A percentile compares a stretch with the other conserved stretches of the same genome.
These are phyloP conservation scores for Cygnus buccinator DNA, from an alignment of 2,113 vertebrate species.

Conservation along the genomic window DNA sequence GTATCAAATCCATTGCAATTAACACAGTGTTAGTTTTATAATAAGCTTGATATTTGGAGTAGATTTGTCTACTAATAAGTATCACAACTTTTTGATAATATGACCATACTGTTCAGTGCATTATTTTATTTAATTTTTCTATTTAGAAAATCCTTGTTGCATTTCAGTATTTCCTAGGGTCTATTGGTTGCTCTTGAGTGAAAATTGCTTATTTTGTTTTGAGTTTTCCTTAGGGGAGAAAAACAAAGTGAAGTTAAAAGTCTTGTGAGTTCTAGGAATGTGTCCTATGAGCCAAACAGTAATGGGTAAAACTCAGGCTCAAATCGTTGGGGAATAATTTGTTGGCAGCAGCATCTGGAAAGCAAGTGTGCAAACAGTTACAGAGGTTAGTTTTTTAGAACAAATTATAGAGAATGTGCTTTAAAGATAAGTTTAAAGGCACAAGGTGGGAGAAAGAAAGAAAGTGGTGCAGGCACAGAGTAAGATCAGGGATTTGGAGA, in stretches of 20 bases:
- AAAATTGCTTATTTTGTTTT: background rate
- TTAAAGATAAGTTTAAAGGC: constrained; percentile 21
- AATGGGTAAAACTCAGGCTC: constrained; percentile 41
- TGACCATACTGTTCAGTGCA: background rate
- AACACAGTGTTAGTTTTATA: background rate
- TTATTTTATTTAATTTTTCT: background rate
- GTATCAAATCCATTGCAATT: background rate
- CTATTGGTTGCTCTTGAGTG: background rate
- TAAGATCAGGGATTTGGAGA: constrained; percentile 6
- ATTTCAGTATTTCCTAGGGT: background rate
- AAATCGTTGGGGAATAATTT: constrained; percentile 51
- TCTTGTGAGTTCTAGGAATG: constrained; percentile 42
- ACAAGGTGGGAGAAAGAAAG: background rate
- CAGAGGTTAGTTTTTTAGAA: constrained; percentile 55
- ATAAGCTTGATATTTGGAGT: background rate
- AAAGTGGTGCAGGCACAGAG: background rate
- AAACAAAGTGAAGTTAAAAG: constrained; percentile 24
- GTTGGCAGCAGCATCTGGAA: constrained; percentile 29
- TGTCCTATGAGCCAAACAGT: background rate
- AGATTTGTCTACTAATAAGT: background rate
- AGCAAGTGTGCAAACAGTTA: background rate
- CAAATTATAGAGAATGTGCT: background rate
- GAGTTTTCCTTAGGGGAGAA: background rate
- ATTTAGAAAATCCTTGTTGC: background rate
- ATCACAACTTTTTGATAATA: background rate